Base-by-base conservation (phyloP, 2,888 invertebrate genomes). In the Rhagophthalmus giganteus region DNA sequence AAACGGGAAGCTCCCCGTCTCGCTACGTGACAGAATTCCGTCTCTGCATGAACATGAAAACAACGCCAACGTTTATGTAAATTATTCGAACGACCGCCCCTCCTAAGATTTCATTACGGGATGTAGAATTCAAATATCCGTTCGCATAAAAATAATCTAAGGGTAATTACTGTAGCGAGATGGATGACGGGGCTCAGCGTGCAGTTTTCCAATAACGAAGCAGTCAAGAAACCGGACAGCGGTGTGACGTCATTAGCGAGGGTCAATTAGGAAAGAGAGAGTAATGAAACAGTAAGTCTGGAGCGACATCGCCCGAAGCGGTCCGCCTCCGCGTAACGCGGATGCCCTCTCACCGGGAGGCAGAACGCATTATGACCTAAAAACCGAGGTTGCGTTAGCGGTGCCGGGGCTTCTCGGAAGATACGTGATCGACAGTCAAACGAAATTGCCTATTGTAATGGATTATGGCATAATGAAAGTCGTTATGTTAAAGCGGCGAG, bases 351-450 rank as follows among this genome's bases (percentile, higher is more conserved):
- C 55, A 51, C 49, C 51, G 56, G 57, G 58, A 59, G 64, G 63
- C 61, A 61, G 57, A 45, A 45, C 37, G 50, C 50, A 45, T 48
- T 47, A 53, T 46, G 13, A 26, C 37, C 33, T 37, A 65, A 63
- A 61, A 64, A 60, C 66, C 61, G 63, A 62, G 62, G 64, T 67
- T 63, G 62, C 58, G 59, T 15, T 9, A 8, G 27, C 39, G 39
- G 14, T 7, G 55, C 46, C n/a, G n/a, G n/a, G n/a, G 54, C 59
- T 71, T 70, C 71, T 61, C 59, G 61, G 70, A 71, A 70, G 57
- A 54, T 60, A 68, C 68, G 68, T 71, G 71, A 72, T 72, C 69
- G 71, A 72, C 71, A 70, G 68, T 64, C 66, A 42, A 63, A 65
- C 66, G 64, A 67, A 69, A 70, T 70, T 67, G 61, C 65, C 69